Evolutionary conservation across 2,888 invertebrate genomes (phyloP).

Genomic region (Carabus problematicus): DNA sequence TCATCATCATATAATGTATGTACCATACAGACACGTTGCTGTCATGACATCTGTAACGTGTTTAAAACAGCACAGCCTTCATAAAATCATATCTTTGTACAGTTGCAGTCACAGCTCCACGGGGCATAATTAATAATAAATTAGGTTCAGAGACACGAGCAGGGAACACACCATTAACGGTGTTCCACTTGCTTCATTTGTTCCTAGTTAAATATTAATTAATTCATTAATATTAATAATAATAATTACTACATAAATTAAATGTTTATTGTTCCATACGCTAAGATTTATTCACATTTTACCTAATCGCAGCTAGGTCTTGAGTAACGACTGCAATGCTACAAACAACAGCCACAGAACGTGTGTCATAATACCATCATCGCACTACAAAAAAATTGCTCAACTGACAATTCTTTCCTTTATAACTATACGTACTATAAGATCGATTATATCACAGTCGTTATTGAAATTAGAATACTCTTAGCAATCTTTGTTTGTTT

Average conservation of each 20-base stretch:
- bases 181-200: conserved; percentile 40
- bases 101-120: conserved; percentile 60
- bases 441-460: conserved; percentile 60
- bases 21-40: not conserved
- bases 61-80: conserved; percentile 3
- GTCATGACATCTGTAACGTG: conserved; percentile 6
- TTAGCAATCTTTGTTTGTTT: conserved; percentile 52
- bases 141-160: conserved; percentile 20
- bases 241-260: conserved; percentile 44
- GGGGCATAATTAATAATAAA: conserved; percentile 45
- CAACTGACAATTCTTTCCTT: conserved; percentile 27
- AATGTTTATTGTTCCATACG: conserved; percentile 50
- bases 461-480: conserved; percentile 56
- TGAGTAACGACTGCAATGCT: conserved; percentile 39
- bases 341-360: conserved; percentile 34
- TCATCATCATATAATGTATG: too few relatives aligned
- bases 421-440: conserved; percentile 52
- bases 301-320: conserved; percentile 34
- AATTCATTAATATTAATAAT: conserved; percentile 43
- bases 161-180: conserved; percentile 38
- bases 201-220: conserved; percentile 46
- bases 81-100: conserved; percentile 45
- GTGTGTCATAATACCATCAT: conserved; percentile 33
- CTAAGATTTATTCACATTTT: conserved; percentile 55
- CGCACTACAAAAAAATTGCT: conserved; percentile 33